Evolutionary conservation across 2,113 vertebrate genomes (phyloP), one percentile per base, ranked within the genome.

Genomic region (Isurus oxyrinchus): DNA sequence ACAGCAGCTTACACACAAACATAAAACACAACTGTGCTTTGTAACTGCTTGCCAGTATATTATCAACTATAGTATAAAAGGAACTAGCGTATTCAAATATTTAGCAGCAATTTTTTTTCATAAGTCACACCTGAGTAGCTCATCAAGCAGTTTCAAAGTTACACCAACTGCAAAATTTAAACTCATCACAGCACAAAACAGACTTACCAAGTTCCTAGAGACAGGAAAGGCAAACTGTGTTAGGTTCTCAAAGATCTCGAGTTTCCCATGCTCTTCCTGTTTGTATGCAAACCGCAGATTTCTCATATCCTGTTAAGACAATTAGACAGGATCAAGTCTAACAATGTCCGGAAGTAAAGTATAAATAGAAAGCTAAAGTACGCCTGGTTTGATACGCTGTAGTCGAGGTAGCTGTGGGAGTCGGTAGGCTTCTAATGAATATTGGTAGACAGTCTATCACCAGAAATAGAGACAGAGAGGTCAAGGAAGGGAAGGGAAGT

Each of bases 281-380:
- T 99, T 99, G 97, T 99, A 99, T 96, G 99, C 98, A 96, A 99
- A 98, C 97, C 99, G 98, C 95, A 98, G 97, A 97, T 98, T 99
- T 97, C 99, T 99, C 98, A 99, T 98, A 97, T 99, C 99, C 99
- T 99, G 97, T 96, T 59, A 96, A 93, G 23, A 95, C 0, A 69
- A 40, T 95, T 49, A 21, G 66, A 72, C 23, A 95, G 13, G 0
- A 2, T 96, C 96, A 96, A 96, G 2, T 72, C 67, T 16, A 72
- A 95, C 55, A 25, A 72, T 55, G 16, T 72, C 67, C 44, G 14
- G 67, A 55, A 31, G 27, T 13, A 49, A 94, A 94, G 23, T 0
- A 55, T 35, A 63, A 40, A 19, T 13, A 72, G 11, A 53, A 95
- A 49, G 23, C 8, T 16, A 27, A 69, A 95, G 25, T 7, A 3